Evolutionary conservation across 1,140 invertebrate genomes (phyloP).

Genomic region (Papilio machaon): DNA sequence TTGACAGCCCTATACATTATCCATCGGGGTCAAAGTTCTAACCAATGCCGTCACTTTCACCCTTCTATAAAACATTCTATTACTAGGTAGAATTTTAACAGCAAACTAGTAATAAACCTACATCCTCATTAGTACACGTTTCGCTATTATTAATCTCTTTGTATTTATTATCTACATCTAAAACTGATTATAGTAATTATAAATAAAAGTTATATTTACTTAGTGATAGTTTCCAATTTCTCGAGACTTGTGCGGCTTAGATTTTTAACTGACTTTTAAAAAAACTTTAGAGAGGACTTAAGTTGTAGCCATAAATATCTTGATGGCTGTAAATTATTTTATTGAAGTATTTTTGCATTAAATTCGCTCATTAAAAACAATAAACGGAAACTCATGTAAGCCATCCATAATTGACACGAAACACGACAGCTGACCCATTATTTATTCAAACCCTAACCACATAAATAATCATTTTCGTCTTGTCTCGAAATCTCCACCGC

Average conservation of each 20-base stretch:
- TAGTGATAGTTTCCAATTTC: neutral
- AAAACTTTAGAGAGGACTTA: neutral
- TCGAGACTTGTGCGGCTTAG: neutral
- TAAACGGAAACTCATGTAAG: neutral
- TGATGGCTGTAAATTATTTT: too few relatives aligned
- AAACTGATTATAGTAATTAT: too few relatives aligned
- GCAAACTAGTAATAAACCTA: constrained; percentile 7
- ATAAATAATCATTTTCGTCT: constrained; percentile 20
- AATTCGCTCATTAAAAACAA: neutral
- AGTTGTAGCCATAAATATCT: neutral
- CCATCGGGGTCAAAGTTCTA: constrained; percentile 22
- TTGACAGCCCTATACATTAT: constrained; percentile 5
- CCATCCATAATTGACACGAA: constrained; percentile 3
- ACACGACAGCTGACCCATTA: constrained; percentile 14
- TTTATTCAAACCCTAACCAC: constrained; percentile 13
- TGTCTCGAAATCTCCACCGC: constrained; percentile 22
- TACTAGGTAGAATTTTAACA: constrained; percentile 18
- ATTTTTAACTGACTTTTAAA: neutral
- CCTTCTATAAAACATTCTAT: constrained; percentile 31
- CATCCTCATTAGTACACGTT: neutral
- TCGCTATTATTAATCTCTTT: neutral
- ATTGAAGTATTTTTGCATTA: neutral
- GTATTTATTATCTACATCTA: neutral
- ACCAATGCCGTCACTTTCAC: constrained; percentile 32
- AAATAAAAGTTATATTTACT: neutral